Conservation (phyloP, 2,113 vertebrate species). For the Caretta caretta region DNA sequence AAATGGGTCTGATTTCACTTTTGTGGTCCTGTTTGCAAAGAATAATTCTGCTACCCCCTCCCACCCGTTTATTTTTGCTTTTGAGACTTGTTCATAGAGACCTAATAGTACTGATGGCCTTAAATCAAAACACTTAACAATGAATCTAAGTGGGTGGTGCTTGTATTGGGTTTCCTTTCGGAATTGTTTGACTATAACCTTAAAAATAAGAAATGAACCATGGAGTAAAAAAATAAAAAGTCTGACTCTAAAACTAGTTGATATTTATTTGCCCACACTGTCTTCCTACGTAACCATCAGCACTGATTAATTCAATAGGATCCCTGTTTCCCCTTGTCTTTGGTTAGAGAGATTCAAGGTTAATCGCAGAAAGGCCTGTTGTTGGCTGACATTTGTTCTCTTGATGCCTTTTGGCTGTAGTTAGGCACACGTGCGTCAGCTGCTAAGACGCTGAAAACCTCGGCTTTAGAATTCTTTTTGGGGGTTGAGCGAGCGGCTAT, state of each 20-base stretch:
- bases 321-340: not conserved
- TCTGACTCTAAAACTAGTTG: not conserved
- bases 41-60: not conserved
- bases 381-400: not conserved
- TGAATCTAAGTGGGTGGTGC: not conserved
- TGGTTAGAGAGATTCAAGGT: not conserved
- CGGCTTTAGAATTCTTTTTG: not conserved
- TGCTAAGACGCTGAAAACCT: not conserved
- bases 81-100: not conserved
- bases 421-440: not conserved
- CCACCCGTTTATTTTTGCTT: not conserved
- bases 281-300: not conserved
- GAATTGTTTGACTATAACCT: not conserved
- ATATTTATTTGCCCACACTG: not conserved
- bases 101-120: not conserved
- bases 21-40: not conserved
- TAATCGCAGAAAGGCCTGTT: not conserved
- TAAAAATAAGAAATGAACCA: not conserved
- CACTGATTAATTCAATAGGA: not conserved
- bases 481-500: not conserved
- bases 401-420: not conserved
- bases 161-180: not conserved
- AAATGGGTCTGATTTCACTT: not conserved
- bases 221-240: not conserved
- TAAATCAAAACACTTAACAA: not conserved